Evolutionary conservation across 2,888 invertebrate genomes (phyloP).

Genomic region (Limulus polyphemus): DNA sequence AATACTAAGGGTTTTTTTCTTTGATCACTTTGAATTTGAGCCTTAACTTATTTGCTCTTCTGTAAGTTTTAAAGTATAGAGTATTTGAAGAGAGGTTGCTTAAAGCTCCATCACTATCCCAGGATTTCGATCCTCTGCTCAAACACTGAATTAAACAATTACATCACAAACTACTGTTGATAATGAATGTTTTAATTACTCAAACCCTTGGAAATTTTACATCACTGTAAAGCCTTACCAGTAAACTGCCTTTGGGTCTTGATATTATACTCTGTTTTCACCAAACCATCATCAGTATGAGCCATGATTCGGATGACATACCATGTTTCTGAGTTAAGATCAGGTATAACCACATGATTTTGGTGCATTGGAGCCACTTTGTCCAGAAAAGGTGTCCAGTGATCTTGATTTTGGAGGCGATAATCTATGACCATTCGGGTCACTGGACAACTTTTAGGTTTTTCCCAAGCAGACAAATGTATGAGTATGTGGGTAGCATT

Average conservation of each 20-base stretch:
- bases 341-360: slow-evolving; percentile 28
- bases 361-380: slow-evolving; percentile 28
- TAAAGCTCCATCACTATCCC: no score
- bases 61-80: no score
- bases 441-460: slow-evolving; percentile 37
- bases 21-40: no score
- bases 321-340: slow-evolving; percentile 29
- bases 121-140: no score
- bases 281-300: slow-evolving; percentile 30
- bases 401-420: slow-evolving; percentile 21
- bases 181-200: no score
- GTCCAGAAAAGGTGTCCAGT: slow-evolving; percentile 28
- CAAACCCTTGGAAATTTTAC: no score
- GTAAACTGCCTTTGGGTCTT: slow-evolving; percentile 29
- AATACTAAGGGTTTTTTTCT: no score
- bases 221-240: slow-evolving; percentile 21
- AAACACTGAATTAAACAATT: no score
- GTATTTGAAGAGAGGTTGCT: no score
- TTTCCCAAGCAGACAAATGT: slow-evolving; percentile 37
- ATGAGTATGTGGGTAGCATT: slow-evolving; percentile 38
- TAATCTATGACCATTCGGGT: slow-evolving; percentile 38
- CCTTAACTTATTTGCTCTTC: no score
- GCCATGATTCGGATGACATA: slow-evolving; percentile 31
- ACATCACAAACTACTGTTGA: no score
- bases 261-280: slow-evolving; percentile 30